Percentiles rank a stretch among this genome's conserved stretches.
Conservation (phyloP, 2,888 invertebrate genomes). For the Malthinus seriepunctatus region DNA sequence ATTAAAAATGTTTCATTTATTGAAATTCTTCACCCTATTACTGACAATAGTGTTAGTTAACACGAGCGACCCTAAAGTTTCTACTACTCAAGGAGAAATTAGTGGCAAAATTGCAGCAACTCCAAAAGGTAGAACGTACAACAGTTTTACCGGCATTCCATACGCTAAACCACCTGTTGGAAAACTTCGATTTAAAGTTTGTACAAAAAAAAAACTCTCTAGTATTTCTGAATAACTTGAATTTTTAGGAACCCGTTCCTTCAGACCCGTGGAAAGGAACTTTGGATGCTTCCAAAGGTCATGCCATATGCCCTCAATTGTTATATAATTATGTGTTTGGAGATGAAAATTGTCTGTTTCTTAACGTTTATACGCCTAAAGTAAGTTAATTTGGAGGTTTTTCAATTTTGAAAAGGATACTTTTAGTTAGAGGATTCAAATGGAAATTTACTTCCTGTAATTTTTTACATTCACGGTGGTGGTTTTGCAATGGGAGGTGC, state of each 20-base stretch:
- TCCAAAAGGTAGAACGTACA: slow-evolving; percentile 60
- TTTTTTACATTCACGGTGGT: slow-evolving; percentile 76
- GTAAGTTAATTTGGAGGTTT: neutral
- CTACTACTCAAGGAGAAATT: neutral
- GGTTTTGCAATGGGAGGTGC: slow-evolving; percentile 76
- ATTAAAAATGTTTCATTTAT: too few species aligned
- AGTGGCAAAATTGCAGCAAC: slow-evolving; percentile 39
- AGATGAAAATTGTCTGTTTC: slow-evolving; percentile 80
- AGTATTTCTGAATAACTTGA: too few species aligned
- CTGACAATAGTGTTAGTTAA: neutral
- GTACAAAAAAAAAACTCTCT: slow-evolving; percentile 31
- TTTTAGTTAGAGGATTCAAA: slow-evolving; percentile 66
- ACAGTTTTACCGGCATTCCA: slow-evolving; percentile 66
- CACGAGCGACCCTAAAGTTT: neutral
- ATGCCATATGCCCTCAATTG: slow-evolving; percentile 75
- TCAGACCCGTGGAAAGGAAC: slow-evolving; percentile 65
- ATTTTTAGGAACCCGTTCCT: slow-evolving; percentile 62
- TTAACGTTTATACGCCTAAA: slow-evolving; percentile 67
- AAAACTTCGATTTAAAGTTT: slow-evolving; percentile 66
- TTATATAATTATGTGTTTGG: slow-evolving; percentile 58
- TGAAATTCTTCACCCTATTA: too few species aligned
- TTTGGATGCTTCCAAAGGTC: slow-evolving; percentile 66
- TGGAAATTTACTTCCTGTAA: slow-evolving; percentile 61
- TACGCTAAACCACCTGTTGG: slow-evolving; percentile 66
- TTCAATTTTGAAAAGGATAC: neutral